Evolutionary conservation across 1,140 invertebrate species (phyloP), one percentile per base, ranked within the genome.

Genomic region (Asbolus verrucosus): DNA sequence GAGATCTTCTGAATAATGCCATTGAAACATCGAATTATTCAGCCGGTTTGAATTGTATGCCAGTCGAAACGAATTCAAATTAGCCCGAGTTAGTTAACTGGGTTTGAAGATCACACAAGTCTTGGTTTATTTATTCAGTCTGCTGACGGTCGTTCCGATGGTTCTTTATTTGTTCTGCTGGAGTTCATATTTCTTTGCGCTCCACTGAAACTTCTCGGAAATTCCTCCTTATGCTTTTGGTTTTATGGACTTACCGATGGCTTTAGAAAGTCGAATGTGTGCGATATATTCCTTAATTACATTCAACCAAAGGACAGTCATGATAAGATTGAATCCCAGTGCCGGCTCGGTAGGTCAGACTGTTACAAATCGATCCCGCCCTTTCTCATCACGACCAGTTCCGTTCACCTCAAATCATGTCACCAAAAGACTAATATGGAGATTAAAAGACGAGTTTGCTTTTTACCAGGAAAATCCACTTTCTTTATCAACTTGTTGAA

Each of bases 141-240:
- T 83, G 72, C 76, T 81, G 73, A 63, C 61, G 84, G 84, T 73
- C 81, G 83, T 63, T 41, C 60, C 84, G 84, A 54, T 54, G 27
- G 46, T 54, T 54, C 46, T 72, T 70, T 75, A 33, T 81, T 76
- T 67, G 83, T 81, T 67, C 78, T 73, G 18, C 16, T 13, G 75
- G 82, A 19, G 79, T 83, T 41, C 72, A 71, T 71, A 71, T 67
- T 71, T 71, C 70, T 67, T n/a, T 71, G 54, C 70, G 70, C 54
- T 36, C 19, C 13, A 61, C 19, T 46, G 41, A 27, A 71, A 66
- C 65, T 71, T 71, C 63, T 39, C 36, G 39, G 36, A 50, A 71
- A 67, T 65, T 62, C 59, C 21, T 46, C 41, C 4, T n/a, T 13
- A 41, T 14, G 13, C n/a, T 18, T 19, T 50, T 13, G 43, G 9